phyloP scores from a whole-genome alignment of 2,888 invertebrate species.

The Heliconius charithonia region DNA sequence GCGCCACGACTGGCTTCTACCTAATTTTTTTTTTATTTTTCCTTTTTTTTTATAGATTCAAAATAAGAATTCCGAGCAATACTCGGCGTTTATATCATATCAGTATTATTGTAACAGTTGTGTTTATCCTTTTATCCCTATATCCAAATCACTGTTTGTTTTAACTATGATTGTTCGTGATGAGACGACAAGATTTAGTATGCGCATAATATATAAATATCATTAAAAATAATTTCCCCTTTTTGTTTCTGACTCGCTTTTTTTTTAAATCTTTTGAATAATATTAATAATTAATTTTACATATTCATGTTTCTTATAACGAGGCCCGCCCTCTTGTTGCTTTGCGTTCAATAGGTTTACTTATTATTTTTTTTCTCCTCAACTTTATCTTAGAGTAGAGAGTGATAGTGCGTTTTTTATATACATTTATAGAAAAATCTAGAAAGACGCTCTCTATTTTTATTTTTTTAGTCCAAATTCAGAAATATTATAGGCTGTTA shows the following conservation, averaged over 20 bases:
- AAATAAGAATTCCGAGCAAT: not conserved
- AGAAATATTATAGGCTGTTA: too few relatives aligned
- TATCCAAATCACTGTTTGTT: slow-evolving; percentile 40
- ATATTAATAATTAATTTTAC: slow-evolving; percentile 17
- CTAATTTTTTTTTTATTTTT: too few relatives aligned
- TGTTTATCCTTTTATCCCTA: not conserved
- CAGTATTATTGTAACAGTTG: not conserved
- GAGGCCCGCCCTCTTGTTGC: not conserved
- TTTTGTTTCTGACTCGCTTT: slow-evolving; percentile 29
- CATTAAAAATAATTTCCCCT: slow-evolving; percentile 34
- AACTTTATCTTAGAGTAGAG: not conserved
- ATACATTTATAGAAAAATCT: not conserved
- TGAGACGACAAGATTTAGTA: slow-evolving; percentile 68
- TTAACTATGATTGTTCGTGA: slow-evolving; percentile 69
- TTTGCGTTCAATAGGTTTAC: not conserved
- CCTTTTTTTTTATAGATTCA: not conserved
- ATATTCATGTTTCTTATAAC: slow-evolving; percentile 29
- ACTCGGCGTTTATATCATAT: too few relatives aligned
- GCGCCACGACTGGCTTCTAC: too few relatives aligned
- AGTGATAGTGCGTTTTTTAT: not conserved
- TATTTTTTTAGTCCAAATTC: not conserved
- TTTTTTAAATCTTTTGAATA: slow-evolving; percentile 19
- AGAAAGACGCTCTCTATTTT: too few relatives aligned
- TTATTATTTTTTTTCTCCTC: slow-evolving; percentile 1
- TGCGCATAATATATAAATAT: slow-evolving; percentile 65